Conservation (phyloP, 2,113 vertebrate genomes). For the Ammodramus savannarum region DNA sequence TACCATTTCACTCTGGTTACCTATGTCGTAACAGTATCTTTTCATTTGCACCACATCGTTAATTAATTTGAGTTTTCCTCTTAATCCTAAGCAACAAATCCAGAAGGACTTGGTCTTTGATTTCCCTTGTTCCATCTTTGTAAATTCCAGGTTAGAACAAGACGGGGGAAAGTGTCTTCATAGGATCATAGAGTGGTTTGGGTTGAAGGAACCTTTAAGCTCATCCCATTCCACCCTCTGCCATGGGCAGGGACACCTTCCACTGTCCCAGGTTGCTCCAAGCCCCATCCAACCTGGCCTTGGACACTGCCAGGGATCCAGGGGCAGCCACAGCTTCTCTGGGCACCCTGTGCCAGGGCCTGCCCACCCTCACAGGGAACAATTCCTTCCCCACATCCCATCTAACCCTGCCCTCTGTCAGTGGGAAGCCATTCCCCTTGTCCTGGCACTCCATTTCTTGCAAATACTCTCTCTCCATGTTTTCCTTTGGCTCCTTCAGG, state of each 20-base stretch:
- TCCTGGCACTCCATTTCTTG: not conserved
- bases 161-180: not conserved
- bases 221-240: not conserved
- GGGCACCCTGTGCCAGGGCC: not conserved
- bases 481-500: not conserved
- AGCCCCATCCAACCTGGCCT: fast-evolving
- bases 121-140: not conserved
- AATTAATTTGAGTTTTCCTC: not conserved
- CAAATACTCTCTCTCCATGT: not conserved
- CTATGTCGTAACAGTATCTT: not conserved
- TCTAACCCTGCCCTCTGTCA: not conserved
- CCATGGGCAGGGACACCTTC: not conserved
- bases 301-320: not conserved
- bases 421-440: not conserved
- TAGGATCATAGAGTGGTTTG: not conserved
- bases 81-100: not conserved
- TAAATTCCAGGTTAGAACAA: not conserved
- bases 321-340: not conserved
- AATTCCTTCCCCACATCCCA: not conserved
- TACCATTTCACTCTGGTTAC: not conserved
- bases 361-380: fast-evolving
- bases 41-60: not conserved
- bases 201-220: not conserved
- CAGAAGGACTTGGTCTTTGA: not conserved
- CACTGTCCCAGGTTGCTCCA: fast-evolving